These are phyloP conservation scores for Hirtodrosophila confusa DNA, from an alignment of 2,888 invertebrate genomes.

Conservation along the genomic window DNA sequence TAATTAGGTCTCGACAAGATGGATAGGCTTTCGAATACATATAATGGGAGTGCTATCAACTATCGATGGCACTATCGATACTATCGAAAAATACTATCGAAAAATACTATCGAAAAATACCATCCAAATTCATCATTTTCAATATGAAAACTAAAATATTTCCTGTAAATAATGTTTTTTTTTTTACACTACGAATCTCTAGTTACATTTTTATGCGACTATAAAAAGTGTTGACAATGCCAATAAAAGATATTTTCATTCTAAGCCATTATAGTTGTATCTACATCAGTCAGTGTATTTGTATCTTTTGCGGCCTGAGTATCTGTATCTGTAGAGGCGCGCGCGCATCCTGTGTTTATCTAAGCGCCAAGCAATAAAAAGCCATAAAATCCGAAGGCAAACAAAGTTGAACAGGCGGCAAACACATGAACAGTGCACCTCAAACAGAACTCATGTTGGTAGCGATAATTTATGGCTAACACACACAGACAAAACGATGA, in stretches of 20 bases:
- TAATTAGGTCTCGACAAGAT: not conserved
- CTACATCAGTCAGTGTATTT: constrained; percentile 19
- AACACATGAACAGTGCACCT: constrained; percentile 24
- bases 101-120: not conserved
- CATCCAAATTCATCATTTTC: not conserved
- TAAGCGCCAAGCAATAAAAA: constrained; percentile 40
- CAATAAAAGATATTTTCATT: not conserved
- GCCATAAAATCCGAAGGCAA: constrained; percentile 38
- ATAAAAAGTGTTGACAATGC: not conserved
- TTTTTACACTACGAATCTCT: too few relatives aligned
- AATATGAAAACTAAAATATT: too few relatives aligned
- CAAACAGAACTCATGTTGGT: constrained; percentile 27
- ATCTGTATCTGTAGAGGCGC: not conserved
- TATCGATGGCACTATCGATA: too few relatives aligned
- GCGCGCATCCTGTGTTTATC: constrained; percentile 15
- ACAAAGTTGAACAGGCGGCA: constrained; percentile 19
- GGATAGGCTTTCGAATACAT: too few relatives aligned
- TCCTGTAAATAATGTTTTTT: too few relatives aligned
- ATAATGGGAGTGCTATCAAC: too few relatives aligned
- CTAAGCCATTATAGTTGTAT: not conserved
- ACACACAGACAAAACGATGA: constrained; percentile 6
- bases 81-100: not conserved
- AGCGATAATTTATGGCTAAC: constrained; percentile 37
- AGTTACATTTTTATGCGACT: not conserved
- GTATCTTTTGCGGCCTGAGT: constrained; percentile 16